Evolutionary conservation across 2,888 invertebrate species (phyloP), one percentile per base, ranked within the genome.

Genomic region (Microctonus aethiopoides): DNA sequence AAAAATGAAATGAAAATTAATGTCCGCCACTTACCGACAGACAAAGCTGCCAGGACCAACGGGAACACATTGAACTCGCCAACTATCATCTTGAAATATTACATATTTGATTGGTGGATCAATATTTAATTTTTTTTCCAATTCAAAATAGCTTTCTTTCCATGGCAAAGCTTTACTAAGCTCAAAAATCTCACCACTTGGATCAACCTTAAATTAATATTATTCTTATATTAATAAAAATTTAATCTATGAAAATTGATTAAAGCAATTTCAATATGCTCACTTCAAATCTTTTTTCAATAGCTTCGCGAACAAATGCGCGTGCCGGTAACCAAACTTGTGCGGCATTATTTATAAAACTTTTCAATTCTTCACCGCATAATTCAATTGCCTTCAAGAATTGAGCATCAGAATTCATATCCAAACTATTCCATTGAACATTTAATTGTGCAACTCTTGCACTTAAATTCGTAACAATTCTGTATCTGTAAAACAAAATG

Each of bases 11-110:
- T 5, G 32, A 29, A 1, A 59, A n/a, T n/a, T 29, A 29, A 32
- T 24, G 22, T 34, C 10, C 32, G 39, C 13, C 24, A 60, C 39
- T 77, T 85, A 92, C 92, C 92, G 89, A 76, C 91, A 90, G 39
- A 92, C 80, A 87, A 93, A 96, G 87, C 94, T 95, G 0, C 89
- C 89, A 0, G 90, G 89, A 64, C 87, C 86, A 0, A 92, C 80
- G 0, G 99, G 95, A 24, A 99, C 94, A 2, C 92, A 92, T 83
- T 95, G 95, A 0, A 98, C 92, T 76, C 98, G 89, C 94, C 95
- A 99, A 0, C 89, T 89, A 80, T 89, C 89, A 80, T 94, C 94
- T 61, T 89, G 84, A 81, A 93, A 97, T 52, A 97, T 82, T 0
- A 92, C 91, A 87, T 91, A 94, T 81, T 94, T 93, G 1, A 94